Evolutionary conservation across 2,888 invertebrate species (phyloP), one percentile per base, ranked within the genome.

Genomic region (Agonopterix alstromeriana): DNA sequence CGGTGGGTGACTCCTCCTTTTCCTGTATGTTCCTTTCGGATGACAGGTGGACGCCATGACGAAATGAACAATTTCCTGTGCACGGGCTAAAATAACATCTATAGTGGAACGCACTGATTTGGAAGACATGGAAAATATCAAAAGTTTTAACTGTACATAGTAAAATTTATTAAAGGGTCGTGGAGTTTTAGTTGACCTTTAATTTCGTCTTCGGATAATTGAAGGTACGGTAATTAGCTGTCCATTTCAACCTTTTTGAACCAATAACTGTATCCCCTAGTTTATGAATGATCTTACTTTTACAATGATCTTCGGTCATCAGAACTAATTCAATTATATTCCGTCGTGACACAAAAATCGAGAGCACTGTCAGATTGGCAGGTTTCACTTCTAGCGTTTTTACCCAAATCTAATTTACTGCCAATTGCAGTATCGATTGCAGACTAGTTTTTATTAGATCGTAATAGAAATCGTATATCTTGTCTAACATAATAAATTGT

Each of bases 31-130:
- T 61, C 60, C 54, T 65, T 65, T 67, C 60, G 54, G 61, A 51
- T 59, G 66, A 62, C 75, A 77, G 73, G 73, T 77, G 77, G 67
- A 56, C 59, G 65, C 56, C 57, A 60, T 56, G 61, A 68, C 54
- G 61, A 69, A 71, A 74, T 69, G 64, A 67, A 70, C 68, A 65
- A 64, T 73, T 70, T 76, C 77, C 77, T 72, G 71, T 63, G 60
- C 63, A 63, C 60, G 53, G 60, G 66, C 69, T 73, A 63, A 60
- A 67, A 75, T 69, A 70, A 69, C 53, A 60, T 60, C 57, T 12
- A 10, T 10, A 36, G 36, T 14, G 14, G 36, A 12, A 27, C 27
- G 7, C 7, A 10, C n/a, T 10, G 10, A 38, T 38, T 38, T 38
- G 38, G 3, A n/a, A 38, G 10, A 38, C 38, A 38, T 38, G 38